These are phyloP conservation scores for Proteles cristata DNA, from an alignment of 2,113 vertebrate species.

Conservation along the genomic window DNA sequence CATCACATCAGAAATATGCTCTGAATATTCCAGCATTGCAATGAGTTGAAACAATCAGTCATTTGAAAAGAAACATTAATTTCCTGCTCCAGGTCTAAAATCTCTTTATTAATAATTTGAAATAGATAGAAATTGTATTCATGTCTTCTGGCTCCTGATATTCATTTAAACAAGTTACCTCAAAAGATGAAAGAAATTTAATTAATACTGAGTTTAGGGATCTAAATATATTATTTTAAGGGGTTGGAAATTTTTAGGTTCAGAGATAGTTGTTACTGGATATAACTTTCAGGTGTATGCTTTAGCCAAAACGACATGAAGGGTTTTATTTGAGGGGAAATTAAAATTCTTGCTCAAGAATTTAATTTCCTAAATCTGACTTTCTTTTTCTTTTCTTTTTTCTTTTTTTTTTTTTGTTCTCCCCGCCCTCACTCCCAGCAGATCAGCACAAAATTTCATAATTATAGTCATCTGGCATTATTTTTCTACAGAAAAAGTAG, in stretches of 20 bases:
- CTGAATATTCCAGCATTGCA: neutral
- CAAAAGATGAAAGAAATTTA: conserved; percentile 10
- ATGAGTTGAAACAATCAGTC: neutral
- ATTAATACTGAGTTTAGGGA: conserved; percentile 9
- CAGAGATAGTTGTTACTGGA: conserved; percentile 15
- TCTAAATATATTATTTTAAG: neutral
- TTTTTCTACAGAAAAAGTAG: conserved; percentile 29
- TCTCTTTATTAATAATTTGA: neutral
- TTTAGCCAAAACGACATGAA: conserved; percentile 41
- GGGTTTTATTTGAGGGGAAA: conserved; percentile 52
- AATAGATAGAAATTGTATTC: conserved; percentile 2
- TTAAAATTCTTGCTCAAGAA: conserved; percentile 67
- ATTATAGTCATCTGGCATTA: conserved; percentile 53
- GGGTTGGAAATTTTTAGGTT: conserved; percentile 36
- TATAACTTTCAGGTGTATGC: conserved; percentile 22
- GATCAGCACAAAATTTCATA: conserved; percentile 25
- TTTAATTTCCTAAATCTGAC: conserved; percentile 69
- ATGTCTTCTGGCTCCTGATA: neutral
- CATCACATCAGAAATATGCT: neutral
- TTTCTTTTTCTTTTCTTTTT: neutral
- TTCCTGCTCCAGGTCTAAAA: neutral
- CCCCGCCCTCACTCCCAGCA: neutral
- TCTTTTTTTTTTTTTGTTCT: neutral
- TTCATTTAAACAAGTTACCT: neutral
- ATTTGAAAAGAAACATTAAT: conserved; percentile 5